These are phyloP conservation scores for Lucilia cuprina DNA, from an alignment of 1,140 invertebrate genomes.

Conservation along the genomic window DNA sequence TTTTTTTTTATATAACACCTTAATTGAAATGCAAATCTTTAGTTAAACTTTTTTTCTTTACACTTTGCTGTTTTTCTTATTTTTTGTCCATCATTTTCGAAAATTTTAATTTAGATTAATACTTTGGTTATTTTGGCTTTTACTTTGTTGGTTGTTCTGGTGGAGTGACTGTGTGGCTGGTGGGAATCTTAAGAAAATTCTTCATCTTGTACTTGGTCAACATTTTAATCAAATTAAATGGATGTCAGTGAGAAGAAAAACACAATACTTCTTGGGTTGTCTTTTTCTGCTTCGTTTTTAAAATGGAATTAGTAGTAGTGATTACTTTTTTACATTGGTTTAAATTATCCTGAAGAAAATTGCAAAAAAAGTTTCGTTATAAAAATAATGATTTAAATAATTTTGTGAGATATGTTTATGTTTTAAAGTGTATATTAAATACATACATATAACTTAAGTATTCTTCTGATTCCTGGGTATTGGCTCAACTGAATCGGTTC, in stretches of 20 bases:
- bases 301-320: neutral
- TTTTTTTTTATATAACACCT: neutral
- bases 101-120: neutral
- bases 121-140: neutral
- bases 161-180: neutral
- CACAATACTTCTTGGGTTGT: neutral
- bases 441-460: no score
- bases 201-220: neutral
- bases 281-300: neutral
- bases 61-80: neutral
- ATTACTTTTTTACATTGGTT: neutral
- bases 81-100: neutral
- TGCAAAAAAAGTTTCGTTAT: neutral
- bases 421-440: no score
- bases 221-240: conserved; percentile 1
- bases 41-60: neutral
- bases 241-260: neutral
- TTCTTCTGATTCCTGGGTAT: no score
- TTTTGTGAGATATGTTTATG: no score
- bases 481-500: no score
- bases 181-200: neutral
- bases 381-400: no score
- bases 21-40: conserved; percentile 18
- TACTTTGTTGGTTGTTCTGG: neutral
- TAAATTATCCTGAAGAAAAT: neutral